A percentile compares a stretch with the other conserved stretches of the same genome.
Conservation (phyloP, 2,888 invertebrate species). For the Acronicta aceris region DNA sequence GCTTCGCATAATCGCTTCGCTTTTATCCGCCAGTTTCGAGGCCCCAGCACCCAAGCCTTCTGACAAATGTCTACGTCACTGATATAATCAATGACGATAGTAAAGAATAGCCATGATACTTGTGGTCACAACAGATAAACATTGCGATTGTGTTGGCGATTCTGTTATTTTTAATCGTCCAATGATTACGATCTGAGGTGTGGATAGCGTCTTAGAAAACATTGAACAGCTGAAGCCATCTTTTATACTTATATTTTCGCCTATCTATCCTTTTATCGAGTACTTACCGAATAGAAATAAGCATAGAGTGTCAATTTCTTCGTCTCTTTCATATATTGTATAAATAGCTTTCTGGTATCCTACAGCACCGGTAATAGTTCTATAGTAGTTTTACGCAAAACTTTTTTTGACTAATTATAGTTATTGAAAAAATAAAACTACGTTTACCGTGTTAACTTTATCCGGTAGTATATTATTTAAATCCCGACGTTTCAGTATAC, state of each 20-base stretch:
- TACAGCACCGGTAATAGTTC: too few species aligned
- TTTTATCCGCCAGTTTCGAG: slow-evolving; percentile 16
- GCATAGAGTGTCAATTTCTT: too few species aligned
- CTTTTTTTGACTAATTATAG: too few species aligned
- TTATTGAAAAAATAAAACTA: too few species aligned
- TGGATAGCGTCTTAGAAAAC: slow-evolving; percentile 42
- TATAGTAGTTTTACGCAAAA: too few species aligned
- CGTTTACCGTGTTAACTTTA: too few species aligned
- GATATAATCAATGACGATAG: slow-evolving; percentile 65
- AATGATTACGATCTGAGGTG: slow-evolving; percentile 56
- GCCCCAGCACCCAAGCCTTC: slow-evolving; percentile 39
- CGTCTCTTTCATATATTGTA: too few species aligned
- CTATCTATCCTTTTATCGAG: slow-evolving; percentile 22
- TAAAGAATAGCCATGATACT: slow-evolving; percentile 60
- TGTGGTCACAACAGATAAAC: slow-evolving; percentile 78
- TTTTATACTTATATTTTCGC: slow-evolving; percentile 24
- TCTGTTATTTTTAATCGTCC: slow-evolving; percentile 58
- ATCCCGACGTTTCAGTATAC: too few species aligned
- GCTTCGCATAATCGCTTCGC: not conserved
- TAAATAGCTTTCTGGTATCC: too few species aligned
- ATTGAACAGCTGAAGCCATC: slow-evolving; percentile 42
- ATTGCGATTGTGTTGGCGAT: slow-evolving; percentile 60
- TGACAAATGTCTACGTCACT: slow-evolving; percentile 61
- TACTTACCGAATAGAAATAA: not conserved
- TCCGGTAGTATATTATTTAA: too few species aligned